phyloP scores from a whole-genome alignment of 2,113 vertebrate genomes.

The Panthera leo region DNA sequence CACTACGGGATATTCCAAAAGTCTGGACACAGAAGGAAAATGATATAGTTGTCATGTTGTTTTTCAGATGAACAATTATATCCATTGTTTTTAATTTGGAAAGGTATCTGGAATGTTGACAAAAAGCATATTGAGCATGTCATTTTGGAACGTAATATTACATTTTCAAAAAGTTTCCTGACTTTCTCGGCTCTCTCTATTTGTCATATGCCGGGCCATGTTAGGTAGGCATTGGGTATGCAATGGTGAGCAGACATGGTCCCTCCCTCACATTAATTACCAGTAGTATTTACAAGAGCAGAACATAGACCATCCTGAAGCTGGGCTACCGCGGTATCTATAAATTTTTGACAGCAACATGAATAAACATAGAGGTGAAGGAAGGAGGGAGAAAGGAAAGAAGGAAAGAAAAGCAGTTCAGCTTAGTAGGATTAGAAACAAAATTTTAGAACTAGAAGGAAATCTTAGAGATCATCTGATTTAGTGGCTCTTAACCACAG shows the following conservation, averaged over 20 bases:
- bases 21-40: neutral
- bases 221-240: rapidly evolving
- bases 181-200: neutral
- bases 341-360: neutral
- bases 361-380: neutral
- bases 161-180: neutral
- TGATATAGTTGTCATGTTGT: neutral
- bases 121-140: neutral
- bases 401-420: neutral
- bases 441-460: neutral
- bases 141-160: neutral
- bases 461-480: neutral
- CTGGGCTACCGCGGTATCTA: neutral
- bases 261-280: neutral
- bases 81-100: neutral
- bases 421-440: neutral
- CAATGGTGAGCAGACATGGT: neutral
- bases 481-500: neutral
- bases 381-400: neutral
- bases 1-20: neutral
- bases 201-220: neutral
- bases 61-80: slow-evolving; percentile 19
- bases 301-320: neutral
- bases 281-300: neutral
- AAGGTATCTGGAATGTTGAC: neutral